Percentiles rank a stretch among this genome's conserved stretches.
Evolutionary conservation across 2,113 vertebrate genomes (phyloP).

Genomic region (Euleptes europaea): DNA sequence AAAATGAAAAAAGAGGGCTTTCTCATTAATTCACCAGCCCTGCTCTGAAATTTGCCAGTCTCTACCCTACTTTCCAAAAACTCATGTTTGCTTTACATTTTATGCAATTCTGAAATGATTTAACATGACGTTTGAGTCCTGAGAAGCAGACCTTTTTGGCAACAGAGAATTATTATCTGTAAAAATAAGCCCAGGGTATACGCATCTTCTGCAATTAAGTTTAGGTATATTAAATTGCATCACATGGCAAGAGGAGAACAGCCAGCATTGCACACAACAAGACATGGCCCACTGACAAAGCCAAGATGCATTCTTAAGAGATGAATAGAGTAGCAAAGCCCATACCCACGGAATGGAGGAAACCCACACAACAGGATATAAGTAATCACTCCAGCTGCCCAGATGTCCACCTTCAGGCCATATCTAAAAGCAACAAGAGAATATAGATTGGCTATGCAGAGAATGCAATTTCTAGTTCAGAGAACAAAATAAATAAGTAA

Average conservation of each 20-base stretch:
- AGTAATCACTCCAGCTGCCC: conserved; percentile 96
- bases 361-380: conserved; percentile 98
- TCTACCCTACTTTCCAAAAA: background rate
- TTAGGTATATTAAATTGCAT: conserved; percentile 29
- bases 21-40: background rate
- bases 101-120: conserved; percentile 47
- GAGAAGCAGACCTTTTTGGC: conserved; percentile 18
- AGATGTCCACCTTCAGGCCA: conserved; percentile 97
- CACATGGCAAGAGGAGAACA: background rate
- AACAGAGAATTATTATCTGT: conserved; percentile 40
- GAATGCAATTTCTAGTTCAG: background rate
- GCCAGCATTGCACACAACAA: background rate
- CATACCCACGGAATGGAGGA: conserved; percentile 95
- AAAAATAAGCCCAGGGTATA: conserved; percentile 26
- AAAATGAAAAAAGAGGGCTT: background rate
- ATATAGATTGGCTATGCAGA: conserved; percentile 41
- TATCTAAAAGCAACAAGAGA: conserved; percentile 80
- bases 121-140: conserved; percentile 26
- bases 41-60: background rate
- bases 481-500: conserved; percentile 15
- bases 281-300: conserved; percentile 29
- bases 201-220: conserved; percentile 31
- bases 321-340: conserved; percentile 51
- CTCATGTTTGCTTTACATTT: conserved; percentile 14
- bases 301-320: conserved; percentile 21